Percentiles rank a stretch among this genome's conserved stretches.
Conservation (phyloP, 2,797 vertebrate species). For the Champsocephalus esox region DNA sequence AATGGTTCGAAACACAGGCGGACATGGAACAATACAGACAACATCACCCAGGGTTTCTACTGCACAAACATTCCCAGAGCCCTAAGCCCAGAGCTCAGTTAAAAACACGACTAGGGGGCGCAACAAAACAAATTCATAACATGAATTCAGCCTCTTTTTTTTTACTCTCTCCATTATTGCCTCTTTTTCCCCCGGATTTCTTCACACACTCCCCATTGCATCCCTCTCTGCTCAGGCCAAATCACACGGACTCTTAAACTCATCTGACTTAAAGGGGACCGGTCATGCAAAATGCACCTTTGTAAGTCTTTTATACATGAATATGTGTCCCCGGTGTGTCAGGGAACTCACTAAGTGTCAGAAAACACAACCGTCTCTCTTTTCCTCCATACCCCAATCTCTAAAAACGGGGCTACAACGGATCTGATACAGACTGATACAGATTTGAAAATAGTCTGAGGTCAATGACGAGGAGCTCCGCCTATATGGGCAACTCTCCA, state of each 20-base stretch:
- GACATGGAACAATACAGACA: slow-evolving; percentile 80
- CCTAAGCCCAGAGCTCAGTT: slow-evolving; percentile 67
- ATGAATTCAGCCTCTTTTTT: slow-evolving; percentile 39
- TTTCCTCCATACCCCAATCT: no score
- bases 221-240: slow-evolving; percentile 13
- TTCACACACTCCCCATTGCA: slow-evolving; percentile 26
- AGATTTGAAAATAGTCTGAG: no score
- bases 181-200: slow-evolving; percentile 37
- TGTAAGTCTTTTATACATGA: no score
- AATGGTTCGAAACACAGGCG: slow-evolving; percentile 53
- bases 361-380: no score
- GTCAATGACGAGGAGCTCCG: no score
- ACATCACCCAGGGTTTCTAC: slow-evolving; percentile 66
- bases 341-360: no score
- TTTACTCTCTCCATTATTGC: slow-evolving; percentile 22
- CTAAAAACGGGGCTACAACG: no score
- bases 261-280: slow-evolving; percentile 3
- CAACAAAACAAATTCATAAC: slow-evolving; percentile 24
- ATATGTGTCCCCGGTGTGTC: no score
- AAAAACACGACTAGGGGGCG: slow-evolving; percentile 62
- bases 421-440: no score
- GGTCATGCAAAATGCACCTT: no score
- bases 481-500: no score
- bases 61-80: slow-evolving; percentile 82
- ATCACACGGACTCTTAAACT: slow-evolving; percentile 41